phyloP scores from a whole-genome alignment of 1,140 invertebrate species.

The Chlorops oryzae region DNA sequence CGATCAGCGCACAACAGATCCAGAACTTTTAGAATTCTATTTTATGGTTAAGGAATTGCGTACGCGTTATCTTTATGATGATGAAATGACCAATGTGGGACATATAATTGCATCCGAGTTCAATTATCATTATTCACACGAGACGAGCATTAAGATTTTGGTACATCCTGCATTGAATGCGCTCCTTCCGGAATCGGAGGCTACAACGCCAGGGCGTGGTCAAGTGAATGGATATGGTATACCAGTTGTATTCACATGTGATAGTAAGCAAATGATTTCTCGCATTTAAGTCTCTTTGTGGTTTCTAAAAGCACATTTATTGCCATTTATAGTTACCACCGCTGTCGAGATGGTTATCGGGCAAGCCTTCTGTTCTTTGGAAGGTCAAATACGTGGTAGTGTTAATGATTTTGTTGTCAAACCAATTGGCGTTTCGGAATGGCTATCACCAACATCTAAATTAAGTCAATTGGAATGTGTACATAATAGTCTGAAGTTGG shows the following conservation, averaged over 20 bases:
- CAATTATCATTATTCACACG: constrained; percentile 66
- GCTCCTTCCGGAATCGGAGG: constrained; percentile 46
- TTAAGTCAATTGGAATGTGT: constrained; percentile 89
- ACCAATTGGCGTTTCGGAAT: constrained; percentile 44
- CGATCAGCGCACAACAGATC: constrained; percentile 61
- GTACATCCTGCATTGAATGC: constrained; percentile 62
- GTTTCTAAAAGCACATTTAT: not conserved
- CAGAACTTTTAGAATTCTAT: constrained; percentile 72
- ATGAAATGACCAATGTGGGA: constrained; percentile 69
- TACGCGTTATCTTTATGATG: constrained; percentile 60
- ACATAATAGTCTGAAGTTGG: constrained; percentile 88
- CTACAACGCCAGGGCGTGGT: constrained; percentile 25
- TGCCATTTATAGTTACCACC: constrained; percentile 65
- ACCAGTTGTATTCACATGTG: constrained; percentile 79
- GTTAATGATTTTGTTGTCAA: constrained; percentile 61
- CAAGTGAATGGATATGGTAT: constrained; percentile 51
- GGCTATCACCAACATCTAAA: constrained; percentile 52
- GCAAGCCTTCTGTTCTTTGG: constrained; percentile 77
- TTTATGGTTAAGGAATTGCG: constrained; percentile 58
- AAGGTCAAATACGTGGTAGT: constrained; percentile 60
- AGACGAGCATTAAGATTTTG: constrained; percentile 78
- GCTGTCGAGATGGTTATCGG: constrained; percentile 81
- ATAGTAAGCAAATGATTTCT: constrained; percentile 56
- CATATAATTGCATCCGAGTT: constrained; percentile 76
- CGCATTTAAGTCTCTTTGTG: not conserved